phyloP scores from a whole-genome alignment of 2,113 vertebrate genomes.

The Pterocles burchelli region DNA sequence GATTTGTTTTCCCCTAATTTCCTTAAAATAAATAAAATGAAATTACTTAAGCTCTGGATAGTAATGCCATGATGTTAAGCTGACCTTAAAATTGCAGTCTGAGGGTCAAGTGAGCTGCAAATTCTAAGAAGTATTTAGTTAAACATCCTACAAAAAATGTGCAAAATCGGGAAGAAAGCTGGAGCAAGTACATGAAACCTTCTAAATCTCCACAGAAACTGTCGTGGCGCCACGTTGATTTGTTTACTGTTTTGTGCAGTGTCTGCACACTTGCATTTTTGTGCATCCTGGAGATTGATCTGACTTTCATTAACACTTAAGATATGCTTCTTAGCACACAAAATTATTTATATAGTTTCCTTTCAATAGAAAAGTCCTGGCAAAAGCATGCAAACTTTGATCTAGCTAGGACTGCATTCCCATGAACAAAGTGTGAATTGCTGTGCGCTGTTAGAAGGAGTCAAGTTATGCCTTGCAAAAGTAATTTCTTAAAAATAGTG shows the following conservation, averaged over 20 bases:
- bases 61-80: not conserved
- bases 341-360: not conserved
- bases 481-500: not conserved
- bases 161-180: not conserved
- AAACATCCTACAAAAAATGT: not conserved
- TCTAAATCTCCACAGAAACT: not conserved
- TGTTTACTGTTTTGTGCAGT: not conserved
- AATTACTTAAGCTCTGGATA: not conserved
- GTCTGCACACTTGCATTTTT: not conserved
- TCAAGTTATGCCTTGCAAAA: not conserved
- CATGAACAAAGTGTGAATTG: not conserved
- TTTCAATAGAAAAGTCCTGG: not conserved
- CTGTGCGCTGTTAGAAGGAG: not conserved
- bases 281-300: not conserved
- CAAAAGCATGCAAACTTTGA: not conserved
- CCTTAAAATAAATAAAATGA: not conserved
- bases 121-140: not conserved
- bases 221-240: not conserved
- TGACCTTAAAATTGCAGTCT: not conserved
- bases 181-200: not conserved
- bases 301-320: not conserved
- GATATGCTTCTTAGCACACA: not conserved
- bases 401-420: not conserved
- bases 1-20: not conserved
- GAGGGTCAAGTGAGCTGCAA: not conserved